Evolutionary conservation across 2,113 vertebrate species (phyloP).

Genomic region (Cathartes aura): DNA sequence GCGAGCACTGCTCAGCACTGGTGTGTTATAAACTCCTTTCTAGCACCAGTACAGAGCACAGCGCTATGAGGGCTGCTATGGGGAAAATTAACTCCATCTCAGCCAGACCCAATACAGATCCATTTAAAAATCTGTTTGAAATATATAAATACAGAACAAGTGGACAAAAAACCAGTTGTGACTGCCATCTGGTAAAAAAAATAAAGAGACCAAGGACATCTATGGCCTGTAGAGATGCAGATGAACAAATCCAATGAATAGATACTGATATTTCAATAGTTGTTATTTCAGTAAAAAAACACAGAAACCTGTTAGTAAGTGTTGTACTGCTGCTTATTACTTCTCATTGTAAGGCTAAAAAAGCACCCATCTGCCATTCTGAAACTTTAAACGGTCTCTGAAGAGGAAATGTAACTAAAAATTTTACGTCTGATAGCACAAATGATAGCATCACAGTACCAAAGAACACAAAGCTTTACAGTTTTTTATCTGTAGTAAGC

Average conservation of each 20-base stretch:
- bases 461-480: slow-evolving; percentile 16
- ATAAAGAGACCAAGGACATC: slow-evolving; percentile 43
- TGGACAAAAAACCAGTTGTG: slow-evolving; percentile 46
- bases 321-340: slow-evolving; percentile 40
- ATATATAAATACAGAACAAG: slow-evolving; percentile 38
- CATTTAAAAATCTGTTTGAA: slow-evolving; percentile 45
- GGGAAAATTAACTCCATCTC: too few relatives aligned
- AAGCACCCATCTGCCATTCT: slow-evolving; percentile 1
- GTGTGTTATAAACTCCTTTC: too few relatives aligned
- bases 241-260: slow-evolving; percentile 11
- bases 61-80: too few relatives aligned
- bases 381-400: slow-evolving; percentile 29
- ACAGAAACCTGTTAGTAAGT: slow-evolving; percentile 13
- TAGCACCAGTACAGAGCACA: too few relatives aligned
- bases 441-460: not conserved
- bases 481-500: not conserved
- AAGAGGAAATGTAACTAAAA: slow-evolving; percentile 27
- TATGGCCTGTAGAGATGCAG: slow-evolving; percentile 44
- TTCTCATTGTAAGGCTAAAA: slow-evolving; percentile 30
- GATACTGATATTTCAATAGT: slow-evolving; percentile 39
- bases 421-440: not conserved
- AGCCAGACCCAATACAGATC: not conserved
- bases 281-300: slow-evolving; percentile 44
- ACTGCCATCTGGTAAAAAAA: slow-evolving; percentile 55
- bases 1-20: too few relatives aligned